Conservation (phyloP, 2,888 invertebrate species). For the Acleris holmiana region DNA sequence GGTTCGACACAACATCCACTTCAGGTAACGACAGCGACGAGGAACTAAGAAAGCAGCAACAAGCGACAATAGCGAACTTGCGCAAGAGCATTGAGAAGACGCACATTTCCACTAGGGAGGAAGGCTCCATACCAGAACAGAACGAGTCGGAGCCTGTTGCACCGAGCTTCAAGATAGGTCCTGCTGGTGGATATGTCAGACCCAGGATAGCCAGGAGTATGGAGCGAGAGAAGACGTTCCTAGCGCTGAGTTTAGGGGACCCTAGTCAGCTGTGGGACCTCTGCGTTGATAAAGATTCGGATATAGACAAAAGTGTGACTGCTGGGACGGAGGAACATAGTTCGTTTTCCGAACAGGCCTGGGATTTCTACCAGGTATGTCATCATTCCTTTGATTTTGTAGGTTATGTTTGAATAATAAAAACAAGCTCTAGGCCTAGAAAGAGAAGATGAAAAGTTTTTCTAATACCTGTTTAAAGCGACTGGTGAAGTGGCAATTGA, state of each 20-base stretch:
- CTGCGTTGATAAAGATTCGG: conserved; percentile 76
- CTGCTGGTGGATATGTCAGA: conserved; percentile 75
- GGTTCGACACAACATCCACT: conserved; percentile 85
- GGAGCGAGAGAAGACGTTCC: conserved; percentile 69
- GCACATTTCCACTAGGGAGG: conserved; percentile 71
- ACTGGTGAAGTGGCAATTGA: no score
- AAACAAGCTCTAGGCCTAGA: no score
- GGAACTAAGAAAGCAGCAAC: conserved; percentile 66
- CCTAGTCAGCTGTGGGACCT: conserved; percentile 76
- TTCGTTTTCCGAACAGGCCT: conserved; percentile 95
- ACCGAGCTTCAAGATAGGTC: conserved; percentile 88
- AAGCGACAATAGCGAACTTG: conserved; percentile 70
- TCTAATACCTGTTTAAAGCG: no score
- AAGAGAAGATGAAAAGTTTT: no score
- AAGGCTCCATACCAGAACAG: conserved; percentile 73
- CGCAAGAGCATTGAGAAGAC: conserved; percentile 78
- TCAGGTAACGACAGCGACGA: conserved; percentile 89
- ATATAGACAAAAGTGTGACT: conserved; percentile 84
- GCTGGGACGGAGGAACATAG: conserved; percentile 89
- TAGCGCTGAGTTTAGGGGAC: conserved; percentile 73
- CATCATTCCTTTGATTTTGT: background rate
- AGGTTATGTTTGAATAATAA: background rate
- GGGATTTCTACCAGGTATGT: conserved; percentile 96
- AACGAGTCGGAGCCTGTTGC: conserved; percentile 71
- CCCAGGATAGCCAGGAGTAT: conserved; percentile 69